These are phyloP conservation scores for Agrotis puta DNA, from an alignment of 2,888 invertebrate species.

Conservation along the genomic window DNA sequence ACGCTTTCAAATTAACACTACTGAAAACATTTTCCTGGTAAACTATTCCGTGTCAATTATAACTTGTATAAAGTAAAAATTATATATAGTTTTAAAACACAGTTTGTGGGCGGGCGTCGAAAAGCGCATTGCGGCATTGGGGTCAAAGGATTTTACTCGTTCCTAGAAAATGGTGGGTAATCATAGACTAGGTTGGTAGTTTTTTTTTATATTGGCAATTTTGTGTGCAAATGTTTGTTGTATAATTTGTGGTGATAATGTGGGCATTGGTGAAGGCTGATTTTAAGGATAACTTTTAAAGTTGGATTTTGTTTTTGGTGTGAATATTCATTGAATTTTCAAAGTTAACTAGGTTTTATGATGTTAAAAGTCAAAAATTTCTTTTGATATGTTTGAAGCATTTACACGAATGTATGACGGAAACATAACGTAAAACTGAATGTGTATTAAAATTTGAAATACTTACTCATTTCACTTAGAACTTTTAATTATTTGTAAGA, in stretches of 20 bases:
- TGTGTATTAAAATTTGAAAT: too few relatives aligned
- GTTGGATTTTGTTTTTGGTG: neutral
- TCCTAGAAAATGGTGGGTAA: conserved; percentile 46
- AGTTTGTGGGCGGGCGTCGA: conserved; percentile 35
- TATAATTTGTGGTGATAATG: conserved; percentile 19
- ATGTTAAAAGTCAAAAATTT: too few relatives aligned
- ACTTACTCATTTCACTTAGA: too few relatives aligned
- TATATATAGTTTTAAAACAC: conserved; percentile 12
- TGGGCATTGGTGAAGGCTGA: conserved; percentile 19
- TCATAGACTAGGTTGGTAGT: conserved; percentile 1
- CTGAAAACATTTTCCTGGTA: conserved; percentile 7
- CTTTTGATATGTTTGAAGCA: too few relatives aligned
- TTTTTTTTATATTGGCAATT: conserved; percentile 34
- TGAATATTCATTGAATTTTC: neutral
- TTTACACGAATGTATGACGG: too few relatives aligned
- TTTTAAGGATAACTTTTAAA: neutral
- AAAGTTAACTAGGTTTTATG: too few relatives aligned
- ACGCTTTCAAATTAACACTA: neutral
- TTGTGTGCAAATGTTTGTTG: conserved; percentile 8
- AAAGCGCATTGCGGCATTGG: conserved; percentile 65
- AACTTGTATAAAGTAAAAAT: conserved; percentile 15
- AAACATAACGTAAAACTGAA: too few relatives aligned
- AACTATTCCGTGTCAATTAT: conserved; percentile 33
- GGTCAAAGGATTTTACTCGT: conserved; percentile 51
- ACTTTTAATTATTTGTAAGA: too few relatives aligned